phyloP scores from a whole-genome alignment of 1,140 invertebrate genomes.

The Cephus cinctus region DNA sequence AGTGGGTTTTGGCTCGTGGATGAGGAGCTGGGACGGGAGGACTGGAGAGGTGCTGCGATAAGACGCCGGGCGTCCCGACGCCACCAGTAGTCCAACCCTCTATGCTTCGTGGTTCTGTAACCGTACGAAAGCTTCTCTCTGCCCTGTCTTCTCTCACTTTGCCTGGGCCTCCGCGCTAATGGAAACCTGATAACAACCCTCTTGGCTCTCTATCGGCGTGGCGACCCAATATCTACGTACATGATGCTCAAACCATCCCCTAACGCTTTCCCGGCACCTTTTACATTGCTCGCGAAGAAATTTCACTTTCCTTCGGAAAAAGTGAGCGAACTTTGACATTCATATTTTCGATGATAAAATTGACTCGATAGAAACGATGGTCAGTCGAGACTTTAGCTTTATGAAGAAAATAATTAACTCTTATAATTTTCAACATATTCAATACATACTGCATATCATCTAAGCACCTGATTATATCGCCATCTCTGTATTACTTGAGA shows the following conservation, averaged over 20 bases:
- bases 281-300: background rate
- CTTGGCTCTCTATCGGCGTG: slow-evolving; percentile 6
- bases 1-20: slow-evolving; percentile 44
- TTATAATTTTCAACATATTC: too few relatives aligned
- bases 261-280: background rate
- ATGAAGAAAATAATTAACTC: too few relatives aligned
- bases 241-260: background rate
- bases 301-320: background rate
- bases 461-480: too few relatives aligned
- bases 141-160: slow-evolving; percentile 13
- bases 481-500: too few relatives aligned
- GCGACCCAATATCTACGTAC: slow-evolving; percentile 12
- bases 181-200: slow-evolving; percentile 44
- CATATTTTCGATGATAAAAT: too few relatives aligned
- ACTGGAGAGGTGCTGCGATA: slow-evolving; percentile 34
- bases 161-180: slow-evolving; percentile 35
- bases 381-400: too few relatives aligned
- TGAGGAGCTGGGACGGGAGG: slow-evolving; percentile 17
- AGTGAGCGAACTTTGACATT: too few relatives aligned
- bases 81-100: slow-evolving; percentile 26
- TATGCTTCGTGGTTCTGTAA: slow-evolving; percentile 34
- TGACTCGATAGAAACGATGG: too few relatives aligned
- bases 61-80: slow-evolving; percentile 46
- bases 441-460: too few relatives aligned
- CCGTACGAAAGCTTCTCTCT: slow-evolving; percentile 19